Evolutionary conservation across 2,113 vertebrate species (phyloP), one percentile per base, ranked within the genome.

Genomic region (Cichladusa arquata): DNA sequence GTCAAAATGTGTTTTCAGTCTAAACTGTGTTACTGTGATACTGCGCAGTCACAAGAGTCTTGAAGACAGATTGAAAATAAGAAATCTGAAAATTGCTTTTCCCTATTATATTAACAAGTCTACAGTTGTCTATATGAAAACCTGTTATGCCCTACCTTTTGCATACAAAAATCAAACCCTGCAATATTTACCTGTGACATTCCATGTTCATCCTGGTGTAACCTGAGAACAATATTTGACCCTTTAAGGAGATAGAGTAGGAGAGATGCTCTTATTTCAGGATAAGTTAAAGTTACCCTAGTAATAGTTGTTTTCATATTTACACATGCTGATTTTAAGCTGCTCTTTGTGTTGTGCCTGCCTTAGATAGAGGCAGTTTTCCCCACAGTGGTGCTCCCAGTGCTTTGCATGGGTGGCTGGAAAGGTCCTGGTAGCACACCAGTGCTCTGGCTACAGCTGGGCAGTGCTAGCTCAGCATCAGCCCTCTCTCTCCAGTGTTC

Each of bases 21-120:
- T 95, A 66, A 90, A 92, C 9, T 65, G 33, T 40, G 40, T 54
- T 94, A 78, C 15, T 80, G 61, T 79, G 53, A 82, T 57, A 84
- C 11, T 61, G 44, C 15, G 71, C 50, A 38, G 17, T 72, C 79
- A 57, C 10, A 71, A 53, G 23, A 81, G 20, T 57, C 50, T 69
- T 77, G 11, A 17, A 80, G 33, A 77, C 31, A 53, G 34, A 73
- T 62, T 50, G 60, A 69, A 83, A 86, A 45, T 6, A 3, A 81
- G 29, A 70, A 33, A 29, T 80, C 23, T 73, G 20, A 73, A 83
- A 40, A 66, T 29, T 25, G 3, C 3, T 77, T 88, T 93, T 86
- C 18, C 33, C 26, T 54, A 69, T 83, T 88, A 83, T 80, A 80
- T 50, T 13, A 28, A 79, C 19, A 77, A 54, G 4, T 14, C 28